Percentiles rank a stretch among this genome's conserved stretches.
These are phyloP conservation scores for Sturmia bella DNA, from an alignment of 2,888 invertebrate genomes.

Conservation along the genomic window DNA sequence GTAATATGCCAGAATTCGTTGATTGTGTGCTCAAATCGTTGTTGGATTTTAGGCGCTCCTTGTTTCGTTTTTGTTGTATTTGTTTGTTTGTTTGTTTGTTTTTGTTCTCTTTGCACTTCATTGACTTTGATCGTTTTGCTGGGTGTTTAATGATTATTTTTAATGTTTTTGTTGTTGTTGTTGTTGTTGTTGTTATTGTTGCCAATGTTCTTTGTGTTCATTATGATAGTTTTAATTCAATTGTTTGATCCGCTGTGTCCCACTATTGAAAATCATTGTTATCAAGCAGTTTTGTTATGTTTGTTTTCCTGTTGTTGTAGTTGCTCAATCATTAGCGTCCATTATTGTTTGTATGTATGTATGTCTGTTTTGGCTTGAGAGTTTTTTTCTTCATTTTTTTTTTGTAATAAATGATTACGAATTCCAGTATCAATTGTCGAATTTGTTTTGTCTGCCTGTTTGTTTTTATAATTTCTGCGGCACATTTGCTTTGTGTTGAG, in stretches of 20 bases:
- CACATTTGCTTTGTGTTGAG: conserved; percentile 41
- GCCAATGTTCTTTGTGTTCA: conserved; percentile 47
- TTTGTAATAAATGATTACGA: conserved; percentile 32
- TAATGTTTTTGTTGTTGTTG: background rate
- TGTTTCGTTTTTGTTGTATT: conserved; percentile 19
- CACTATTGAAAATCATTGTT: conserved; percentile 54
- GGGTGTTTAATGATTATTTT: conserved; percentile 32
- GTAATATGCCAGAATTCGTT: conserved; percentile 18
- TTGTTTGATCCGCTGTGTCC: conserved; percentile 55
- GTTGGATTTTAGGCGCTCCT: conserved; percentile 52
- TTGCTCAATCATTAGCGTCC: conserved; percentile 65
- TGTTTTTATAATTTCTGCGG: conserved; percentile 55
- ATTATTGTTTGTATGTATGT: conserved; percentile 46
- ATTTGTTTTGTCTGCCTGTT: conserved; percentile 57
- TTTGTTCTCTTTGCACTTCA: conserved; percentile 68
- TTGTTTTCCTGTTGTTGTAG: conserved; percentile 35
- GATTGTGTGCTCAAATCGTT: conserved; percentile 6
- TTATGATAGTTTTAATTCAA: conserved; percentile 51
- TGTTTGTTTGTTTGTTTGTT: conserved; percentile 25
- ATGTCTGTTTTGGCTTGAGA: background rate
- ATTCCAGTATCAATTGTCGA: conserved; percentile 41
- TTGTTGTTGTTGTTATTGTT: conserved; percentile 30
- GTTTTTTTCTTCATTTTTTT: background rate
- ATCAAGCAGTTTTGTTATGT: conserved; percentile 31
- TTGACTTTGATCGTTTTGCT: conserved; percentile 69